Percentiles rank a stretch among this genome's conserved stretches.
Evolutionary conservation across 1,140 invertebrate species (phyloP).

Genomic region (Nasonia longicornis): DNA sequence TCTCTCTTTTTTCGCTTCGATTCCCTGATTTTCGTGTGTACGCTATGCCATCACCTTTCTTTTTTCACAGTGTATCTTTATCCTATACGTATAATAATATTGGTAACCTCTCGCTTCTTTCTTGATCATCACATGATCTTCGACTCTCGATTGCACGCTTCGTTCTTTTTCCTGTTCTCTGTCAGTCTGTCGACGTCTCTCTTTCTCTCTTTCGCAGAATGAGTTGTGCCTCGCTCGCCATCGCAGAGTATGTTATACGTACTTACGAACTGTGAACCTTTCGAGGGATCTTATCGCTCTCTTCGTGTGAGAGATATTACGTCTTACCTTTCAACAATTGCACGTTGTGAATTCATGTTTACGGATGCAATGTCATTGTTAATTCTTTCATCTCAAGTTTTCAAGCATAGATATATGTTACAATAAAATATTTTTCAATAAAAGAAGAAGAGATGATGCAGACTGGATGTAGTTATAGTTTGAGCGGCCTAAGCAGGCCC

Average conservation of each 20-base stretch:
- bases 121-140: neutral
- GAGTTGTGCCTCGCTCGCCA: neutral
- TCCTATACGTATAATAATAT: neutral
- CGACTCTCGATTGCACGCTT: constrained; percentile 1
- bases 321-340: neutral
- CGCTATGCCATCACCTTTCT: neutral
- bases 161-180: constrained; percentile 44
- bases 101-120: neutral
- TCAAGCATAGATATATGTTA: no score
- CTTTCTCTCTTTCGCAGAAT: constrained; percentile 26
- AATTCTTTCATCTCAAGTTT: neutral
- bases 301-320: neutral
- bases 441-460: no score
- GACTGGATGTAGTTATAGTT: no score
- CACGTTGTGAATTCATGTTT: neutral
- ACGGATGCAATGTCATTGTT: neutral
- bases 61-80: neutral
- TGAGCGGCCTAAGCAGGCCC: no score
- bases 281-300: neutral
- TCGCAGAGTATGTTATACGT: neutral
- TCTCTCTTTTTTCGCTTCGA: constrained; percentile 36
- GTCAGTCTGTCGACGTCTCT: constrained; percentile 56
- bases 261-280: neutral
- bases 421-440: no score
- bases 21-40: neutral